phyloP scores from a whole-genome alignment of 1,140 invertebrate species.

The Watersipora subatra region DNA sequence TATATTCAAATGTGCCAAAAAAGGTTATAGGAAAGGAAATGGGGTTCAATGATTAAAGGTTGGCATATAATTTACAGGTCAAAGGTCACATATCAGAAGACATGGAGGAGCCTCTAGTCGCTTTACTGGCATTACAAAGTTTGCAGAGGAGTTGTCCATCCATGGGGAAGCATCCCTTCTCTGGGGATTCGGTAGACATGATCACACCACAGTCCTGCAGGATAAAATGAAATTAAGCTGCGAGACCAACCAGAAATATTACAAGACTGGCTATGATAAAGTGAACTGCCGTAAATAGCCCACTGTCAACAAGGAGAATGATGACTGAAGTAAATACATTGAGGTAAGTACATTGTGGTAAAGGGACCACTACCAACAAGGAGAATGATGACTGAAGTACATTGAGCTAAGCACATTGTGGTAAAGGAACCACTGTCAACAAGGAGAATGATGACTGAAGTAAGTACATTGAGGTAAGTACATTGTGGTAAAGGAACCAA shows the following conservation, averaged over 20 bases:
- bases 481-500: background rate
- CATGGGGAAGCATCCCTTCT: slow-evolving; percentile 86
- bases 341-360: background rate
- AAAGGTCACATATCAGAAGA: too few species aligned
- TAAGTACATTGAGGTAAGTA: slow-evolving; percentile 5
- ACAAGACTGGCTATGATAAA: background rate
- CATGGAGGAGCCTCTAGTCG: too few species aligned
- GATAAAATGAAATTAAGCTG: background rate
- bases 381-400: background rate
- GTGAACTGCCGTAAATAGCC: background rate
- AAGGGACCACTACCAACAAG: background rate
- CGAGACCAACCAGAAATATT: background rate
- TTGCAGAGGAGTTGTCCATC: slow-evolving; percentile 94
- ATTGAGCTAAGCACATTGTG: background rate
- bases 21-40: too few species aligned
- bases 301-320: slow-evolving; percentile 7
- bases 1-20: too few species aligned
- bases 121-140: slow-evolving; percentile 83
- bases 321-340: slow-evolving; percentile 7
- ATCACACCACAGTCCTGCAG: slow-evolving; percentile 75
- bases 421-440: slow-evolving; percentile 7
- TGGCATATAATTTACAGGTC: too few species aligned
- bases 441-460: slow-evolving; percentile 9
- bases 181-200: slow-evolving; percentile 76
- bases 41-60: too few species aligned